A percentile compares a stretch with the other conserved stretches of the same genome.
Evolutionary conservation across 2,797 vertebrate species (phyloP).

Genomic region (Smutsia temminckii): DNA sequence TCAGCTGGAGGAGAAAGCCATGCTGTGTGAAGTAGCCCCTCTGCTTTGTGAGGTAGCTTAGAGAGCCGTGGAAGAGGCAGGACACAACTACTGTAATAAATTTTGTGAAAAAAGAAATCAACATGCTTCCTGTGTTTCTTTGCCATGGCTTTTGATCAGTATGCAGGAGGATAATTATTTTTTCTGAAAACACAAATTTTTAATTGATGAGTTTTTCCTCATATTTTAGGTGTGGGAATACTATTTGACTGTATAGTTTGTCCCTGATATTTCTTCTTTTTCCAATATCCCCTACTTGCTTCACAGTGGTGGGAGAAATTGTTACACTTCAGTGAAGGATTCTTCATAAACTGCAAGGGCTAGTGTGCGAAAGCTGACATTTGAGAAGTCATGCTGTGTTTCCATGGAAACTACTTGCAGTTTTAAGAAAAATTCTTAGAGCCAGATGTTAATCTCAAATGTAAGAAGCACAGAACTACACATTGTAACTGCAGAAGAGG

Average conservation of each 20-base stretch:
- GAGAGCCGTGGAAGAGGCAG: neutral
- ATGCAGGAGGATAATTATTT: neutral
- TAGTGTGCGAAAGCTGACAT: slow-evolving; percentile 76
- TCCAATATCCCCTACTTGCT: neutral
- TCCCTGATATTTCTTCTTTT: neutral
- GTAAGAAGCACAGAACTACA: neutral
- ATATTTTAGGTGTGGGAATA: neutral
- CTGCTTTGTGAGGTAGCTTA: neutral
- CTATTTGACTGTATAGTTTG: neutral
- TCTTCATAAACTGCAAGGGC: slow-evolving; percentile 60
- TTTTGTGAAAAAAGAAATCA: slow-evolving; percentile 19
- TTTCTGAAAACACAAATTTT: slow-evolving; percentile 6
- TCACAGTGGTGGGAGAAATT: neutral
- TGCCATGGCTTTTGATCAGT: neutral
- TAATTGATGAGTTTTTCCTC: neutral
- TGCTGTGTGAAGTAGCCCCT: neutral
- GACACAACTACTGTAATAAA: neutral
- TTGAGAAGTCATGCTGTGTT: slow-evolving; percentile 76
- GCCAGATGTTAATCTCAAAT: slow-evolving; percentile 72
- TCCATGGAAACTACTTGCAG: slow-evolving; percentile 82
- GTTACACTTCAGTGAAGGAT: slow-evolving; percentile 50
- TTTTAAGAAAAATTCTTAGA: slow-evolving; percentile 75
- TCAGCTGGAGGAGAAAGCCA: neutral
- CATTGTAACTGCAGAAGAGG: slow-evolving; percentile 26
- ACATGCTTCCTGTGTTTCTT: neutral